phyloP scores from a whole-genome alignment of 92 coral and sea anemone species.

The Zoanthus gigantus region DNA sequence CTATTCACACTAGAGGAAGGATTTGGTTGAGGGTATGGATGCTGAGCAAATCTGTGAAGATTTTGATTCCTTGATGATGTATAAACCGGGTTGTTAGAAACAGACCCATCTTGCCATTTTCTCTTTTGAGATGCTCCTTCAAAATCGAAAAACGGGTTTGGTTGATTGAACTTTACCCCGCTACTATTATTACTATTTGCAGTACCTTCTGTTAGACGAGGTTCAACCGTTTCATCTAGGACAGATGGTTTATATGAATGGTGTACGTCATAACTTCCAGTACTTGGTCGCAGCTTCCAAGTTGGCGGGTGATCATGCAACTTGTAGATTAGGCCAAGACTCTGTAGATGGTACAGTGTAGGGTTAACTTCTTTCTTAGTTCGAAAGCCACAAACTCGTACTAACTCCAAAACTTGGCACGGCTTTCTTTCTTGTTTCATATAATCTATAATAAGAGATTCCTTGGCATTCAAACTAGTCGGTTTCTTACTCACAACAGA shows the following conservation, averaged over 20 bases:
- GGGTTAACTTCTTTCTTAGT: slow-evolving; percentile 92
- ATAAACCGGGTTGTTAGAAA: not conserved
- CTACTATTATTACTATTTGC: not conserved
- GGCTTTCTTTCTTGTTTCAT: slow-evolving; percentile 78
- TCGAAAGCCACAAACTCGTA: slow-evolving; percentile 67
- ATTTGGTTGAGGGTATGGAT: not conserved
- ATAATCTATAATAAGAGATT: slow-evolving; percentile 60
- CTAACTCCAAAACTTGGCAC: slow-evolving; percentile 71
- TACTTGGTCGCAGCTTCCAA: slow-evolving; percentile 76
- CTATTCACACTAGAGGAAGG: slow-evolving; percentile 35
- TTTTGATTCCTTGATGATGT: not conserved
- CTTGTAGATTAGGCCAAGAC: slow-evolving; percentile 75
- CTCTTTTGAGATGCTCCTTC: slow-evolving; percentile 43
- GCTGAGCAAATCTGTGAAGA: slow-evolving; percentile 4
- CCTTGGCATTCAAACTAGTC: slow-evolving; percentile 54
- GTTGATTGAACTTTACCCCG: slow-evolving; percentile 3
- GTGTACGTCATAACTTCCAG: slow-evolving; percentile 27
- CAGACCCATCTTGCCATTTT: slow-evolving; percentile 23
- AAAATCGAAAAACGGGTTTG: slow-evolving; percentile 30
- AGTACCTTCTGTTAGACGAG: slow-evolving; percentile 28
- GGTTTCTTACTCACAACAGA: slow-evolving; percentile 25
- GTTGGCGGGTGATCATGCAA: slow-evolving; percentile 94
- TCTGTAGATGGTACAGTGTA: slow-evolving; percentile 78
- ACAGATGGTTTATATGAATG: slow-evolving; percentile 6
- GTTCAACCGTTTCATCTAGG: not conserved